phyloP scores from a whole-genome alignment of 2,888 invertebrate species.

The Drosophila longiperda region DNA sequence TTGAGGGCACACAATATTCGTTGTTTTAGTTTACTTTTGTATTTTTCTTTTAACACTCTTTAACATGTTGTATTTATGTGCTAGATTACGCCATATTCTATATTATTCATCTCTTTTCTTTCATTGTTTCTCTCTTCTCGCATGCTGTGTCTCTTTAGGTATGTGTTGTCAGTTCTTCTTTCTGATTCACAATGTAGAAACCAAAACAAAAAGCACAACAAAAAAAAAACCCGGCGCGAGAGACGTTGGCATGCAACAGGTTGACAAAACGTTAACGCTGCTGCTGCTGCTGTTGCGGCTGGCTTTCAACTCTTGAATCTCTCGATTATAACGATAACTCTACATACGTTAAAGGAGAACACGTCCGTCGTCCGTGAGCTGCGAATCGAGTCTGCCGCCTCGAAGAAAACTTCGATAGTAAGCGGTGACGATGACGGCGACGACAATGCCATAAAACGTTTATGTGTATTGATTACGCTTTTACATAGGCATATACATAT shows the following conservation, averaged over 20 bases:
- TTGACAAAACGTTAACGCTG: conserved; percentile 19
- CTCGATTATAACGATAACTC: conserved; percentile 13
- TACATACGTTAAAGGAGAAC: conserved; percentile 32
- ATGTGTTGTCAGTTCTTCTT: conserved; percentile 8
- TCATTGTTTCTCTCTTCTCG: not conserved
- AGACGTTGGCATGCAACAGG: conserved; percentile 49
- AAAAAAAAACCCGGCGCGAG: conserved; percentile 38
- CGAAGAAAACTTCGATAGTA: conserved; percentile 51
- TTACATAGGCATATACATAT: conserved; percentile 9
- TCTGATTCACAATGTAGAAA: conserved; percentile 33
- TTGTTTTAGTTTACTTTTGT: conserved; percentile 1
- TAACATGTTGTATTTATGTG: conserved; percentile 8
- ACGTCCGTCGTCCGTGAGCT: conserved; percentile 70
- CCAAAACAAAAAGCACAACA: conserved; percentile 31
- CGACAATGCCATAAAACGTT: conserved; percentile 27
- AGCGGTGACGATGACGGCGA: conserved; percentile 4
- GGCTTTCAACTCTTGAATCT: not conserved
- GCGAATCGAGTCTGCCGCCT: conserved; percentile 61
- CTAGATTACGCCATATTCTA: conserved; percentile 47
- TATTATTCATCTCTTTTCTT: not conserved
- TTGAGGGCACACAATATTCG: conserved; percentile 33
- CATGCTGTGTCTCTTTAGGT: not conserved
- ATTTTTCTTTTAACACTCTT: conserved; percentile 9
- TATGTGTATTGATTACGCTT: conserved; percentile 46
- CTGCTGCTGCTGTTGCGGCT: not conserved